Conservation (phyloP, 2,888 invertebrate species). For the Microctonus aethiopoides region DNA sequence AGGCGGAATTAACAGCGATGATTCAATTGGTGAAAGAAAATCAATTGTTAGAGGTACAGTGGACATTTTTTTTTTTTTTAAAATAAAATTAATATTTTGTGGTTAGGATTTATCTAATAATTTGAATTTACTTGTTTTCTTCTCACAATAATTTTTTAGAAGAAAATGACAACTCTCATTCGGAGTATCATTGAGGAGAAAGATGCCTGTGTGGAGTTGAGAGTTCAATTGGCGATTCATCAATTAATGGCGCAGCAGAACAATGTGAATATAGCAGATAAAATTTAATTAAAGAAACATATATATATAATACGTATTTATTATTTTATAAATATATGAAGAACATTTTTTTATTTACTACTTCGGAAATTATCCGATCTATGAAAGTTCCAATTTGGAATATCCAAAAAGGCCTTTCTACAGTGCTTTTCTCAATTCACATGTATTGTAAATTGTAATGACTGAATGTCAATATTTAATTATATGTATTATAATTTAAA, state of each 20-base stretch:
- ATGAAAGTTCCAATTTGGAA: neutral
- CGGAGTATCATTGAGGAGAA: conserved; percentile 80
- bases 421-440: neutral
- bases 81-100: neutral
- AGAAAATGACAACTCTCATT: conserved; percentile 75
- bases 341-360: neutral
- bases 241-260: conserved; percentile 59
- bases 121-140: conserved; percentile 12
- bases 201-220: conserved; percentile 77
- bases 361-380: neutral
- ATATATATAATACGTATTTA: too few relatives aligned
- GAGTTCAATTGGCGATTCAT: conserved; percentile 76
- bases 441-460: neutral
- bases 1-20: conserved; percentile 68
- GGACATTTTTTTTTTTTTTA: neutral
- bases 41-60: conserved; percentile 71
- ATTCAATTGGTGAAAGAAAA: conserved; percentile 73
- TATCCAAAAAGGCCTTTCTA: neutral
- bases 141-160: conserved; percentile 50
- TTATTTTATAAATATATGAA: neutral
- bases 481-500: neutral
- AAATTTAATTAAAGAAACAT: conserved; percentile 31
- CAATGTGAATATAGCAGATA: conserved; percentile 27
- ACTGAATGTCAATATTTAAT: neutral
- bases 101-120: neutral